Base-by-base conservation (phyloP, 2,888 invertebrate species). In the Omphaloscelis lunosa region DNA sequence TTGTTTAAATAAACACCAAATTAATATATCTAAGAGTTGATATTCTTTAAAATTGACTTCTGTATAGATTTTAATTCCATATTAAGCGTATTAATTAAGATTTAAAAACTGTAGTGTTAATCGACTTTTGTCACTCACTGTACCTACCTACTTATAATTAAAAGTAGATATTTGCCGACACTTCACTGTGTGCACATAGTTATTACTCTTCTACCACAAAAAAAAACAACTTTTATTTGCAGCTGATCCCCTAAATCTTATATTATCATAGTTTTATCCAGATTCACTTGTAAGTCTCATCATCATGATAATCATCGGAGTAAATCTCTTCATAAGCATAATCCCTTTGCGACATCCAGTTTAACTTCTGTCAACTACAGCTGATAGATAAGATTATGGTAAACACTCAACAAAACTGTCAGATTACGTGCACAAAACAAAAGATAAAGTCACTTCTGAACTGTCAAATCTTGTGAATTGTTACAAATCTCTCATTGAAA, bases 381-480 rank as follows among this genome's bases (percentile, higher is more conserved):
- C 34, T 68, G 51, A 45, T 73, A 45, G 45, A 51, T 51, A 68
- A 45, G 63, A 73, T 58, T n/a, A 23, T n/a, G 9, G 17, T 51
- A 29, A 51, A 56, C 45, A 82, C 34, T 58, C n/a, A 20, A 45
- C 6, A 23, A 3, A 41, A 27, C 83, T 69, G 71, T 72, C 63
- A 83, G 71, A 83, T 77, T 61, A 69, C 8, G 0, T 0, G 27
- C 1, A 34, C 12, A 45, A 61, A 56, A 63, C 45, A 53, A 48
- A 29, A 48, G 81, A 79, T 79, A 79, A 62, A 23, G 27, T 73
- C 66, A 81, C 7, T 29, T 39, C 23, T 78, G 48, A 48, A 5
- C 17, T 23, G 73, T 58, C 74, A 65, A 58, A 73, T 80, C 59
- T 58, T 39, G 23, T 45, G 81, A 59, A 4, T 39, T n/a, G 0